Percentiles rank a stretch among this genome's conserved stretches.
phyloP scores from a whole-genome alignment of 2,888 invertebrate species.

The Lomographa bimaculata region DNA sequence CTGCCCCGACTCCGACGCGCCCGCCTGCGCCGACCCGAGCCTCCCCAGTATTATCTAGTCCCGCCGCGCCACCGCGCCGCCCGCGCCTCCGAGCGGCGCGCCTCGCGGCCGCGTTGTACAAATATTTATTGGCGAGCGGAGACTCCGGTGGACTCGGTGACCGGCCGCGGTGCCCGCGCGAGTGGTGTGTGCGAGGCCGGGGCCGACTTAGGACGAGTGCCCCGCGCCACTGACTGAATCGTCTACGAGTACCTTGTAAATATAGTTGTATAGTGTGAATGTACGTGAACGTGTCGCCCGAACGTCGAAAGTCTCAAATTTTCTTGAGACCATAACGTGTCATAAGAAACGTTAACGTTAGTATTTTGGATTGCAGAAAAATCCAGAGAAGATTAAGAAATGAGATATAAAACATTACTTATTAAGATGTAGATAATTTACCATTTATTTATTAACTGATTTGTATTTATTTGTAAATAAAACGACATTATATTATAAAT shows the following conservation, averaged over 20 bases:
- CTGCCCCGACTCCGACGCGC: slow-evolving; percentile 84
- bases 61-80: slow-evolving; percentile 76
- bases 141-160: slow-evolving; percentile 71
- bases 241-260: slow-evolving; percentile 79
- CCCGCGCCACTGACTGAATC: slow-evolving; percentile 70
- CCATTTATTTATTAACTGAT: slow-evolving; percentile 84
- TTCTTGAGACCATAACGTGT: slow-evolving; percentile 82
- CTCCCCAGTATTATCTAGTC: slow-evolving; percentile 89
- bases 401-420: slow-evolving; percentile 82
- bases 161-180: slow-evolving; percentile 39
- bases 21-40: slow-evolving; percentile 66
- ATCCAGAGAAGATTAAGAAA: slow-evolving; percentile 82
- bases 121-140: slow-evolving; percentile 81
- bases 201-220: slow-evolving; percentile 64
- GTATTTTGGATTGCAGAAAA: slow-evolving; percentile 79
- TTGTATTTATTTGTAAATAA: slow-evolving; percentile 85
- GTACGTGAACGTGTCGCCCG: slow-evolving; percentile 83
- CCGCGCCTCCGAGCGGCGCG: slow-evolving; percentile 75
- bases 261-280: slow-evolving; percentile 83
- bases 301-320: slow-evolving; percentile 82
- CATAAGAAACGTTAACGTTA: slow-evolving; percentile 76
- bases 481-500: slow-evolving; percentile 83
- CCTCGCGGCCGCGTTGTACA: slow-evolving; percentile 85
- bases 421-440: slow-evolving; percentile 84
- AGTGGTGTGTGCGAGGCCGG: slow-evolving; percentile 66